A percentile compares a stretch with the other conserved stretches of the same genome.
phyloP scores from a whole-genome alignment of 2,797 vertebrate genomes.

The Numenius phaeopus region DNA sequence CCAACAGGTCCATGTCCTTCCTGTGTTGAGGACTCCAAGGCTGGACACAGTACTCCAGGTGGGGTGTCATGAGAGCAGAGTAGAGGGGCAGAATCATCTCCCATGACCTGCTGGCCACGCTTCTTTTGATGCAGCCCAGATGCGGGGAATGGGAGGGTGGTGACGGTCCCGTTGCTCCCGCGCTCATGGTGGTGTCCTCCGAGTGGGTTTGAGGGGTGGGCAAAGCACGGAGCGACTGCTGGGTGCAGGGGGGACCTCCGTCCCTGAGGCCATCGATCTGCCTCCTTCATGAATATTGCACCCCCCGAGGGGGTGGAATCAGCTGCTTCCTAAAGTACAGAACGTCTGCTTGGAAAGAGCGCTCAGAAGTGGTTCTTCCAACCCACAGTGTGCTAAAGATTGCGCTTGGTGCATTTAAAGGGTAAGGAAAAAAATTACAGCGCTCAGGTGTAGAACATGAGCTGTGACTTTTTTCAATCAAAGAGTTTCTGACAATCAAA shows the following conservation, averaged over 20 bases:
- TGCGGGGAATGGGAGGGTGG: rapidly evolving
- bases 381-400: background rate
- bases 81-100: no score
- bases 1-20: no score
- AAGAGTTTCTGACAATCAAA: background rate
- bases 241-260: background rate
- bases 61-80: no score
- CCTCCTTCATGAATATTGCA: slow-evolving; percentile 25
- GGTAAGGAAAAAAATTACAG: background rate
- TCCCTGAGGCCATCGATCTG: background rate
- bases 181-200: background rate
- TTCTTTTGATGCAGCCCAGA: no score
- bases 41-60: no score
- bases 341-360: background rate
- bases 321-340: background rate
- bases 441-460: background rate
- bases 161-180: rapidly evolving
- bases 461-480: background rate
- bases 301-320: slow-evolving; percentile 1
- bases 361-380: slow-evolving; percentile 25
- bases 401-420: slow-evolving; percentile 12
- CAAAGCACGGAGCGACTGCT: background rate
- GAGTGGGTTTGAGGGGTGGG: background rate
- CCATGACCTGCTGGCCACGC: no score
- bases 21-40: no score